phyloP scores from a whole-genome alignment of 2,888 invertebrate genomes.

The Aricia artaxerxes region DNA sequence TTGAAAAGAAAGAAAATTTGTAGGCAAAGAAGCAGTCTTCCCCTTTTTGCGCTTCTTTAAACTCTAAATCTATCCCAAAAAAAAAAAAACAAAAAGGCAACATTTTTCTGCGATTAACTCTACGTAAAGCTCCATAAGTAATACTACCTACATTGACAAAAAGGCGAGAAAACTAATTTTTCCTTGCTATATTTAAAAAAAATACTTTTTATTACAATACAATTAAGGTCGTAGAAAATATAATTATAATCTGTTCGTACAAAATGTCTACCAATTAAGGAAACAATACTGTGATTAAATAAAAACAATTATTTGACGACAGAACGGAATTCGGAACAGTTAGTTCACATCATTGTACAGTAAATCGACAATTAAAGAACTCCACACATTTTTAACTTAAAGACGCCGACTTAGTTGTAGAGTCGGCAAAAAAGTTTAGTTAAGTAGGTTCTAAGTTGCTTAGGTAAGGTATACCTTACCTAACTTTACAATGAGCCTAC shows the following conservation, averaged over 20 bases:
- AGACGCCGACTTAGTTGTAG: constrained; percentile 35
- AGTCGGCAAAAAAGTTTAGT: background rate
- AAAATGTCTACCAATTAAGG: background rate
- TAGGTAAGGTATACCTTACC: too few species aligned
- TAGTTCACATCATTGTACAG: constrained; percentile 35
- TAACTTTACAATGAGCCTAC: too few species aligned
- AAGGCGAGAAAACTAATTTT: background rate
- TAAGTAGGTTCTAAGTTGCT: too few species aligned
- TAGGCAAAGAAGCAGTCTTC: background rate
- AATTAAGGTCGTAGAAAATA: constrained; percentile 1
- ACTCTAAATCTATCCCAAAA: too few species aligned
- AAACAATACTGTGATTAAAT: constrained; percentile 5
- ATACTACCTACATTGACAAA: background rate
- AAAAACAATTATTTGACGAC: constrained; percentile 35
- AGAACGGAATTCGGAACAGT: constrained; percentile 46
- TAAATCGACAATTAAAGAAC: constrained; percentile 25
- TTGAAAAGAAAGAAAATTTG: background rate
- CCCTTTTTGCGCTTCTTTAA: too few species aligned
- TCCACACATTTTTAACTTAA: constrained; percentile 35
- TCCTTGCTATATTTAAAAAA: background rate
- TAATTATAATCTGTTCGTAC: background rate
- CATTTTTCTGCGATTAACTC: too few species aligned
- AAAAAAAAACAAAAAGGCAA: too few species aligned
- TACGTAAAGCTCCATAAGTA: too few species aligned
- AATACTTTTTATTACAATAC: background rate